Evolutionary conservation across 2,113 vertebrate genomes (phyloP).

Genomic region (Sylvilagus bachmani): DNA sequence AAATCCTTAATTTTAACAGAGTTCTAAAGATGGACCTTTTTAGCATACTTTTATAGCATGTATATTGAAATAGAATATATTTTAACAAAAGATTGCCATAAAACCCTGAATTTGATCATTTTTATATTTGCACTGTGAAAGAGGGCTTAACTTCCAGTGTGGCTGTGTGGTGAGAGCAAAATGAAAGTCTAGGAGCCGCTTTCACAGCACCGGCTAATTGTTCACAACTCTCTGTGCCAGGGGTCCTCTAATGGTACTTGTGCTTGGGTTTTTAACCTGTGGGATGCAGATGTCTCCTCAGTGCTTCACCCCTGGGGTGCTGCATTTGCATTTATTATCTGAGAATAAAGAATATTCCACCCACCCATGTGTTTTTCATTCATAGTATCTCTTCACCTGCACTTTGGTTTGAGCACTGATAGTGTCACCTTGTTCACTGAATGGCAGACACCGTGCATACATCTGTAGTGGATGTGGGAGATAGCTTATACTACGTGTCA

Average conservation of each 20-base stretch:
- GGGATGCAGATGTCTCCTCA: not conserved
- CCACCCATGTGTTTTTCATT: not conserved
- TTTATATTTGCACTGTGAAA: conserved; percentile 78
- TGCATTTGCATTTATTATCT: not conserved
- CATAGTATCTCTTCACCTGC: conserved; percentile 65
- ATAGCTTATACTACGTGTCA: conserved; percentile 63
- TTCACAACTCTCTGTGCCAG: not conserved
- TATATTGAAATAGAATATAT: conserved; percentile 86
- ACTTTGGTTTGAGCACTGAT: conserved; percentile 76
- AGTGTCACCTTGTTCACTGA: conserved; percentile 54
- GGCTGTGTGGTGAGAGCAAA: conserved; percentile 32
- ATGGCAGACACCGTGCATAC: conserved; percentile 80
- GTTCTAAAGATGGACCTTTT: conserved; percentile 82
- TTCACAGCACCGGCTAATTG: not conserved
- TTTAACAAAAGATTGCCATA: conserved; percentile 83
- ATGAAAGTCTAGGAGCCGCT: not conserved
- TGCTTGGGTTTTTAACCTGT: not conserved
- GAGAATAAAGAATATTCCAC: not conserved
- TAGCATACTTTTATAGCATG: conserved; percentile 86
- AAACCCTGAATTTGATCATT: conserved; percentile 71
- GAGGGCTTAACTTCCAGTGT: conserved; percentile 44
- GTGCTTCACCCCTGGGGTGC: not conserved
- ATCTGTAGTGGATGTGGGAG: conserved; percentile 75
- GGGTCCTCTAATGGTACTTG: not conserved
- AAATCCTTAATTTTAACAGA: conserved; percentile 75